phyloP scores from a whole-genome alignment of 2,797 vertebrate species.

The Simalia tracyae region DNA sequence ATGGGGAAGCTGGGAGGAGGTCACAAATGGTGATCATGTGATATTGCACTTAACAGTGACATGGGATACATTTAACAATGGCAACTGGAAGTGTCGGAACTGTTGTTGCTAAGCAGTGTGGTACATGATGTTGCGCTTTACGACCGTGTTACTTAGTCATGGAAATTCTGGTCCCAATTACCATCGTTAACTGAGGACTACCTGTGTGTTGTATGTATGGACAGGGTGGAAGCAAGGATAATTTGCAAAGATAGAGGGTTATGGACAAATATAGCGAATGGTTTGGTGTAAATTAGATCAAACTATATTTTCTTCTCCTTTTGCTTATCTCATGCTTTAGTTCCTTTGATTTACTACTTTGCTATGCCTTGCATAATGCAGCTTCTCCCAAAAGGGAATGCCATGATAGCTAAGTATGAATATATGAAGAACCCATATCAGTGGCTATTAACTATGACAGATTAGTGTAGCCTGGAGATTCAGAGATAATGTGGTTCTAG shows the following conservation, averaged over 20 bases:
- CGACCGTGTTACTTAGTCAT: not conserved
- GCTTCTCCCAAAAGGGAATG: too few relatives aligned
- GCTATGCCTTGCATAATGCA: too few relatives aligned
- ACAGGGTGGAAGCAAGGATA: not conserved
- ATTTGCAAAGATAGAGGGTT: not conserved
- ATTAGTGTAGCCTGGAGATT: not conserved
- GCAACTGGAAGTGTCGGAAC: not conserved
- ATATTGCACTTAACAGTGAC: too few relatives aligned
- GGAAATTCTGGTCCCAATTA: not conserved
- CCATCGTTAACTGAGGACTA: not conserved
- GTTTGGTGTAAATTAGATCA: not conserved
- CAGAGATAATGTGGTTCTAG: not conserved
- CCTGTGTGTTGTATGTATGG: not conserved
- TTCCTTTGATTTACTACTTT: not conserved
- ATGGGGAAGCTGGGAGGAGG: too few relatives aligned
- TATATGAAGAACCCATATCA: not conserved
- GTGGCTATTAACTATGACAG: not conserved
- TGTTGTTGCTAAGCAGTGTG: not conserved
- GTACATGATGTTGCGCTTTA: not conserved
- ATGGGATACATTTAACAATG: too few relatives aligned
- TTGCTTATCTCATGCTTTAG: not conserved
- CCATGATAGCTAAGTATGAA: too few relatives aligned
- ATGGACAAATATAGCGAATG: not conserved
- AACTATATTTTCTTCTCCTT: not conserved
- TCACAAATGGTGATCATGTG: too few relatives aligned